Conservation (phyloP, 2,797 vertebrate genomes). For the Pantherophis vulpinus region DNA sequence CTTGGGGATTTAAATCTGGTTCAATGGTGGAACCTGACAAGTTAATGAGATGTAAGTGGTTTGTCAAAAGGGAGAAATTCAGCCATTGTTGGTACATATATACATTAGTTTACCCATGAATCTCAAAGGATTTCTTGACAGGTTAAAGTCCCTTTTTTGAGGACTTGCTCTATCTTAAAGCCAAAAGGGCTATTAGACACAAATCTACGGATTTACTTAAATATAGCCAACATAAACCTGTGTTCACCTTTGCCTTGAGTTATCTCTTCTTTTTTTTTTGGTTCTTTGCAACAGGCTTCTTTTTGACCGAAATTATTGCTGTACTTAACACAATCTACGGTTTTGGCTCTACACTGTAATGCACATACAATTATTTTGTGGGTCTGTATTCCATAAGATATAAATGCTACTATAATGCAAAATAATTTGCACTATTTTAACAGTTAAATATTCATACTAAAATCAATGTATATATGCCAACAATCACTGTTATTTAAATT, state of each 20-base stretch:
- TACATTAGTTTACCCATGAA: neutral
- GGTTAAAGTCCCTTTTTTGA: neutral
- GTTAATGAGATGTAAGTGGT: neutral
- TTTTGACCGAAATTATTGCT: neutral
- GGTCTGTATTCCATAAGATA: neutral
- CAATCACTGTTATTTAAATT: constrained; percentile 5
- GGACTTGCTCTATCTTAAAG: neutral
- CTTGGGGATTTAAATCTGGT: neutral
- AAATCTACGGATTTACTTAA: neutral
- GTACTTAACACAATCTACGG: neutral
- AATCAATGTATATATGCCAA: constrained; percentile 13
- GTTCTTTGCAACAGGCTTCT: neutral
- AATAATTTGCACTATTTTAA: neutral
- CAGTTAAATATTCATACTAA: constrained; percentile 7
- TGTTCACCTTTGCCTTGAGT: neutral
- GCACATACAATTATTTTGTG: neutral
- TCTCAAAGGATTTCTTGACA: neutral
- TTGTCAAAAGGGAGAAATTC: neutral
- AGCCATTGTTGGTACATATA: neutral
- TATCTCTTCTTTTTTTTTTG: neutral
- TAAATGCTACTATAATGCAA: constrained; percentile 1
- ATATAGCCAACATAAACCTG: neutral
- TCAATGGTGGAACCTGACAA: neutral
- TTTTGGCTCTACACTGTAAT: neutral
- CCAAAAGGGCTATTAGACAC: neutral